Conservation (phyloP, 1,140 invertebrate genomes). For the Delia radicum region DNA sequence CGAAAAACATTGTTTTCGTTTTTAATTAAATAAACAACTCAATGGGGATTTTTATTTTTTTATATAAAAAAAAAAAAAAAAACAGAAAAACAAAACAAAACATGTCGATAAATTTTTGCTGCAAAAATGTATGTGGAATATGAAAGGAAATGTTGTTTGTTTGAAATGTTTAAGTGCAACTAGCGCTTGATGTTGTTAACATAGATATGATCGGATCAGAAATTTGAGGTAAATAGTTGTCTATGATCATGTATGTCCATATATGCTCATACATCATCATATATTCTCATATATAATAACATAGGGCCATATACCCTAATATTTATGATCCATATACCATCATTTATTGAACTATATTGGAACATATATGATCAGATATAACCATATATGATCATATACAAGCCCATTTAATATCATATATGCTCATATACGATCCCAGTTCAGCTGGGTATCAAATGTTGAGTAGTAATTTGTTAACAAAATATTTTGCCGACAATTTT, state of each 20-base stretch:
- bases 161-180: background rate
- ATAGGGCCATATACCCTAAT: background rate
- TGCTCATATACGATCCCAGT: too few relatives aligned
- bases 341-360: too few relatives aligned
- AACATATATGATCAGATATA: too few relatives aligned
- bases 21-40: slow-evolving; percentile 4
- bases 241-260: too few relatives aligned
- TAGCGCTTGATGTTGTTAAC: too few relatives aligned
- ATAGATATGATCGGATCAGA: too few relatives aligned
- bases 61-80: background rate
- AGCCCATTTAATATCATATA: too few relatives aligned
- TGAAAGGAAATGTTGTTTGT: background rate
- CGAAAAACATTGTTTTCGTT: background rate
- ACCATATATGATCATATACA: too few relatives aligned
- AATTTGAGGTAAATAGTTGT: too few relatives aligned
- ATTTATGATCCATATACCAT: background rate
- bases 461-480: too few relatives aligned
- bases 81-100: background rate
- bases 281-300: background rate
- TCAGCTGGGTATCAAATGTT: too few relatives aligned
- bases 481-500: too few relatives aligned
- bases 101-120: background rate
- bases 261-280: background rate
- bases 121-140: background rate
- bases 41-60: slow-evolving; percentile 1